Base-by-base conservation (phyloP, 2,888 invertebrate species). In the Tiliacea citrago region DNA sequence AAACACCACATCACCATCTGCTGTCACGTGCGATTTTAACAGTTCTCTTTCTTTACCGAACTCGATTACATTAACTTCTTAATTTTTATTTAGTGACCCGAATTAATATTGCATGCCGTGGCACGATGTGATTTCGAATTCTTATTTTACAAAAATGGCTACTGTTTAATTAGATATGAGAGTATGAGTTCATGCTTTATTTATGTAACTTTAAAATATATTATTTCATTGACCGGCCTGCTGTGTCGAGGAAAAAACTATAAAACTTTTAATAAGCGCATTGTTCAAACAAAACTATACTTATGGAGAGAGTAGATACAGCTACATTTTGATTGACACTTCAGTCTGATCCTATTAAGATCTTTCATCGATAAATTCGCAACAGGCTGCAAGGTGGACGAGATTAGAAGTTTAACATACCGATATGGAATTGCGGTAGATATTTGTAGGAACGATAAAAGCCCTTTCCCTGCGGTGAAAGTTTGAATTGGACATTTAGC, bases 391-490 rank as follows among this genome's bases (percentile, higher is more conserved):
- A 45, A 68, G 67, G 61, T 78, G 68, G 47, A n/a, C 49, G 24
- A 78, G 75, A 77, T 84, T 75, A 71, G 68, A 81, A 58, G 49
- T 62, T 70, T 47, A 66, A 68, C 62, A 70, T 65, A n/a, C 24
- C 63, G 65, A 66, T 68, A 80, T 69, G 53, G 47, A 66, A 57
- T 73, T 45, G 55, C 35, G 12, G 62, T 72, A 62, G 49, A 69
- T 47, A 70, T 67, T 57, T 73, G 68, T 76, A 74, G 68, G 60
- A 75, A 70, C 65, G 70, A 86, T 77, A 75, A 72, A 49, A 79
- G 77, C 89, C 88, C 89, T 89, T 91, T 87, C 85, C 84, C 75
- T 77, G 70, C 72, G 72, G 91, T 90, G 91, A 91, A 91, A 91
- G 91, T 91, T 90, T 77, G 73, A 77, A 83, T 79, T 87, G 84